These are phyloP conservation scores for Pagetopsis macropterus DNA, from an alignment of 2,797 vertebrate genomes.

Conservation along the genomic window DNA sequence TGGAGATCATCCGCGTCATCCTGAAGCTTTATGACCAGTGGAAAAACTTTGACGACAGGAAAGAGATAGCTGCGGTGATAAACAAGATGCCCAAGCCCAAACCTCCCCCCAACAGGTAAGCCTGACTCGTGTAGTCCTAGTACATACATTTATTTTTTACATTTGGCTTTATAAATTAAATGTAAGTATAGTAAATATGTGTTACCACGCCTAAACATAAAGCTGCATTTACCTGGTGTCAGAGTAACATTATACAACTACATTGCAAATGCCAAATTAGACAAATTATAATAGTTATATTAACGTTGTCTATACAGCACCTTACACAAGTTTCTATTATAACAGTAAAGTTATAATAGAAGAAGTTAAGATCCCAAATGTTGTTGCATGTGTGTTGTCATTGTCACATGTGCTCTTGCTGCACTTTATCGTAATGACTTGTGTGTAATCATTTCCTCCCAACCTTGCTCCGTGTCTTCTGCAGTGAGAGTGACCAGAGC, in stretches of 20 bases:
- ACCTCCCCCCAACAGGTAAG: constrained; percentile 96
- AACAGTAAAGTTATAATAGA: too few relatives aligned
- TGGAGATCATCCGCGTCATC: constrained; percentile 99
- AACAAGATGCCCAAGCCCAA: constrained; percentile 99
- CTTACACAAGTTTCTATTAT: too few relatives aligned
- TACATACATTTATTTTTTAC: background rate
- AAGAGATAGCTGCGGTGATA: constrained; percentile 96
- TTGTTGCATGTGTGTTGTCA: too few relatives aligned
- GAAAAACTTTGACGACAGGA: constrained; percentile 99
- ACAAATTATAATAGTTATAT: background rate
- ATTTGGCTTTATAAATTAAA: background rate
- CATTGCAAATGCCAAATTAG: too few relatives aligned
- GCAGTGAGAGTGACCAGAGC: constrained; percentile 97
- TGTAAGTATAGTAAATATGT: background rate
- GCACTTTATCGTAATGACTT: background rate
- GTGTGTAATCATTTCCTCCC: background rate
- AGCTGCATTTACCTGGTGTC: background rate
- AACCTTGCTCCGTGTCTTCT: constrained; percentile 7
- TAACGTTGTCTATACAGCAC: too few relatives aligned
- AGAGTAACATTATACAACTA: background rate
- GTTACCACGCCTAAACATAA: background rate
- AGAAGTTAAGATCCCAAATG: too few relatives aligned
- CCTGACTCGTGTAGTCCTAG: background rate
- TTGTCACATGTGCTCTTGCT: too few relatives aligned
- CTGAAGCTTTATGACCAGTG: constrained; percentile 99